phyloP scores from a whole-genome alignment of 2,113 vertebrate genomes.

The Paramormyrops kingsleyae region DNA sequence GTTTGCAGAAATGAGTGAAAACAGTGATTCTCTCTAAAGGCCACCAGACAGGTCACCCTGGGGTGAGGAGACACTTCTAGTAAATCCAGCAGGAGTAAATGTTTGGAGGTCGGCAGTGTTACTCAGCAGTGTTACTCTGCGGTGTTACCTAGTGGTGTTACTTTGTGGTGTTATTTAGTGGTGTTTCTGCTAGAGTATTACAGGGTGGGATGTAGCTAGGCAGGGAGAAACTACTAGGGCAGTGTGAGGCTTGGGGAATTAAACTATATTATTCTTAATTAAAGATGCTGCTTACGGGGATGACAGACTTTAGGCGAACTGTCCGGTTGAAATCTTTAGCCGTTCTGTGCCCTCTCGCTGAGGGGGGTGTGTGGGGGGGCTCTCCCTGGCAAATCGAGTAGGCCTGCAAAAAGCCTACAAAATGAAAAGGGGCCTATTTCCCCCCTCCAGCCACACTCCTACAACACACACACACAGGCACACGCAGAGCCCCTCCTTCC shows the following conservation, averaged over 20 bases:
- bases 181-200: not conserved
- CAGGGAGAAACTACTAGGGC: constrained; percentile 57
- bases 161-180: not conserved
- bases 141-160: not conserved
- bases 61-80: not conserved
- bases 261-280: constrained; percentile 95
- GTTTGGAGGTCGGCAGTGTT: not conserved
- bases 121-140: not conserved
- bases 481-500: constrained; percentile 41
- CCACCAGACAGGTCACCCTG: not conserved
- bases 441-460: not conserved
- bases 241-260: constrained; percentile 75
- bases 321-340: constrained; percentile 86
- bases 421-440: not conserved
- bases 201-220: constrained; percentile 3
- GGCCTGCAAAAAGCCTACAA: not conserved
- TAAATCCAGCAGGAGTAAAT: not conserved
- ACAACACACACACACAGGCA: not conserved
- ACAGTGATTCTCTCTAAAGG: not conserved
- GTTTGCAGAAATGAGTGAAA: not conserved
- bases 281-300: constrained; percentile 76
- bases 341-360: constrained; percentile 59
- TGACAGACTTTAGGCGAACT: constrained; percentile 75
- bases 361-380: constrained; percentile 38
- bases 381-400: constrained; percentile 65